Evolutionary conservation across 2,113 vertebrate genomes (phyloP).

Genomic region (Patagioenas fasciata): DNA sequence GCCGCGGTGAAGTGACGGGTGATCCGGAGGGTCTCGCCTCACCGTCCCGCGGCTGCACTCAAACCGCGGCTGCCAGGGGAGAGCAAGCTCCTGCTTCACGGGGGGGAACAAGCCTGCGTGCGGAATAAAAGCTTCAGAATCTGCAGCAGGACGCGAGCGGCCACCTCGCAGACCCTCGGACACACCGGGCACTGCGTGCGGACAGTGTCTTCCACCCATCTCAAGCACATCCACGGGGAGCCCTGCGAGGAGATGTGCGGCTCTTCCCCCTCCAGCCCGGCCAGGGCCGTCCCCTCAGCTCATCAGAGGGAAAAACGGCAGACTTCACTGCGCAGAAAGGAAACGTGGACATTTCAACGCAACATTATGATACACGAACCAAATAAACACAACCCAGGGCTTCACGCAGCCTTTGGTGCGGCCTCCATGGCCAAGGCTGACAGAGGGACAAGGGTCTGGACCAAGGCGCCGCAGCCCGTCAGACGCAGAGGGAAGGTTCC

Average conservation of each 20-base stretch:
- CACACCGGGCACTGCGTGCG: accelerated
- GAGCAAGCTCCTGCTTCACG: background rate
- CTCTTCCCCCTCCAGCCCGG: background rate
- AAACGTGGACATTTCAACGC: accelerated
- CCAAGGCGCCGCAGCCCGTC: background rate
- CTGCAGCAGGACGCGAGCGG: too few relatives aligned
- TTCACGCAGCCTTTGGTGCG: background rate
- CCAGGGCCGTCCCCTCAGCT: background rate
- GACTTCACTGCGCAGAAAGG: too few relatives aligned
- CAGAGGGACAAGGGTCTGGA: background rate
- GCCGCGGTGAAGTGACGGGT: background rate
- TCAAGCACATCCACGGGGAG: background rate
- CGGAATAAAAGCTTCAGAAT: too few relatives aligned
- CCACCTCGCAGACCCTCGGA: background rate
- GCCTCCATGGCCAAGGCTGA: background rate
- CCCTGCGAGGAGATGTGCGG: background rate
- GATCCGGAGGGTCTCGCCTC: background rate
- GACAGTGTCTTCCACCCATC: background rate
- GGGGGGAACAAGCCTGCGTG: background rate
- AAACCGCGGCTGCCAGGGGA: background rate
- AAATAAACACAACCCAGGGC: background rate
- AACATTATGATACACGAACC: accelerated
- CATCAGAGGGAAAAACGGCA: background rate
- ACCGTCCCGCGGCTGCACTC: background rate
- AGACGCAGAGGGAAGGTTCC: background rate